Conservation (phyloP, 2,797 vertebrate species). For the Schizopygopsis malacanthus region DNA sequence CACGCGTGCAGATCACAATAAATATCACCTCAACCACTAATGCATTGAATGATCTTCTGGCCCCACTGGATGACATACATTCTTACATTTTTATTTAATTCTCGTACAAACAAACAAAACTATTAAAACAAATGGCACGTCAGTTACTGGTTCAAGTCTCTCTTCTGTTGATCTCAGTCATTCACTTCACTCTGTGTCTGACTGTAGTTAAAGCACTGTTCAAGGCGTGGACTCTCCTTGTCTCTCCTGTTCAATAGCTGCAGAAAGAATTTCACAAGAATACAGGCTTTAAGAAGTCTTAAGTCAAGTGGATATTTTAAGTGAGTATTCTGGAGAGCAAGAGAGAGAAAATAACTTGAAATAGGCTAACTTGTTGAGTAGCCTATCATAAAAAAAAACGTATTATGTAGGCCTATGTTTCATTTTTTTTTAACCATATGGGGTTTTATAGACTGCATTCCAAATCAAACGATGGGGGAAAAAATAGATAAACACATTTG, state of each 20-base stretch:
- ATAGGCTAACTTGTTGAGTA: neutral
- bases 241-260: constrained; percentile 63
- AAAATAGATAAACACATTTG: neutral
- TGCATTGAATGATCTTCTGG: rapidly evolving
- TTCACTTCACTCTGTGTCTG: neutral
- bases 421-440: neutral
- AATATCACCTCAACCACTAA: constrained; percentile 87
- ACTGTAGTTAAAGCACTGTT: constrained; percentile 26
- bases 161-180: neutral
- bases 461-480: neutral
- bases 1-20: constrained; percentile 89
- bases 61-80: neutral
- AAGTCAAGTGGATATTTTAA: neutral
- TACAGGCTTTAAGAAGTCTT: neutral
- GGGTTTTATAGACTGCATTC: neutral
- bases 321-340: neutral
- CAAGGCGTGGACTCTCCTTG: constrained; percentile 55
- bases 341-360: neutral
- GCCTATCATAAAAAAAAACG: neutral
- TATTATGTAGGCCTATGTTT: neutral
- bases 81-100: neutral
- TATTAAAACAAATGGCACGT: neutral
- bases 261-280: constrained; percentile 16
- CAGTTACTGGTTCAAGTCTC: neutral
- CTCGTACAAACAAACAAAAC: neutral